Base-by-base conservation (phyloP, 2,888 invertebrate genomes). In the Patella pellucida region DNA sequence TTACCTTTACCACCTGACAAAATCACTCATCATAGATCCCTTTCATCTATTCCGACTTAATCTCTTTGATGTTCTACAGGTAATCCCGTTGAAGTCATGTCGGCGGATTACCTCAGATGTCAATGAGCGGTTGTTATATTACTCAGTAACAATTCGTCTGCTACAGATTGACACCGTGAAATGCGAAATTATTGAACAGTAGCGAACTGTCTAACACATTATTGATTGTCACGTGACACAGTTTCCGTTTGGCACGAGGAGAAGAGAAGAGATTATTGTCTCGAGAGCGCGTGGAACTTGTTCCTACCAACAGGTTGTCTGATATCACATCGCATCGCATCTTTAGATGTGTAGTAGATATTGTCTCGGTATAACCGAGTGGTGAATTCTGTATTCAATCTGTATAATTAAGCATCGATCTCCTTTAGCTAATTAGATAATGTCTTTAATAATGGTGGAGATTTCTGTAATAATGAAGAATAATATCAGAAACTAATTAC, bases 161-260 rank as follows among this genome's bases (percentile, higher is more conserved):
- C 41, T 41, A 41, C 41, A 41, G 41, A 41, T 41, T 41, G 41
- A 41, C 41, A 41, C 41, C 62, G 23, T 19, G 23, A 23, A 62
- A 62, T 23, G 62, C 19, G 62, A 62, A 19, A 62, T 19, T 62
- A 62, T 62, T 23, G 62, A 62, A 62, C 19, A 11, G 41, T 41
- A 41, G 41, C 41, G 62, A 62, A 19, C 23, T 62, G 62, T 12
- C 62, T 19, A 62, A 62, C 23, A 41, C 62, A 23, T 62, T 62
- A 62, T 62, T 62, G 62, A 62, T 62, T 62, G 23, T 62, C 62
- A 62, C 62, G 62, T 62, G 62, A 62, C 62, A 62, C 3, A 23
- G 19, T 23, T 62, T 62, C 62, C 62, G 62, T 62, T 62, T 62
- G 62, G 62, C 62, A 62, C 62, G 62, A 23, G 19, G 62, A 23